phyloP scores from a whole-genome alignment of 2,113 vertebrate species.

The Calidris pugnax region DNA sequence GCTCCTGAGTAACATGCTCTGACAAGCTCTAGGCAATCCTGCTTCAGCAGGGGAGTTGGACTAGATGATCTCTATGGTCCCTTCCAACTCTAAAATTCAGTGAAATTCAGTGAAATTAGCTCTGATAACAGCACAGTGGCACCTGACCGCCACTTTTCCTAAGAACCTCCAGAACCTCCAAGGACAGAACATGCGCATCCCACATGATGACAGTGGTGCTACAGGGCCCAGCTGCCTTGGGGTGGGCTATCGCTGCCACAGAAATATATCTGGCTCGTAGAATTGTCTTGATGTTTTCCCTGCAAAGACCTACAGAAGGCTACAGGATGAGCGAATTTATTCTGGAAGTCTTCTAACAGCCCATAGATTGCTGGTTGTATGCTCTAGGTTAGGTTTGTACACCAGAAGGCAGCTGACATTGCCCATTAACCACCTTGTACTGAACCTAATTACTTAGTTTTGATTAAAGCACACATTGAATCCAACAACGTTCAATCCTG shows the following conservation, averaged over 20 bases:
- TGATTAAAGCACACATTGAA: conserved; percentile 1
- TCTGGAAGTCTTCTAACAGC: not conserved
- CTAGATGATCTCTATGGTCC: no score
- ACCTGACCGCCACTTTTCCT: not conserved
- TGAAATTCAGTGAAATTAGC: no score
- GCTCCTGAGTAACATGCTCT: no score
- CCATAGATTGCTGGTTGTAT: not conserved
- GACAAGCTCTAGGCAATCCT: no score
- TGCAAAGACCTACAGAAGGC: not conserved
- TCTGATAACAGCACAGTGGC: not conserved
- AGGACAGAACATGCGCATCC: not conserved
- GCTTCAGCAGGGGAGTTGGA: no score
- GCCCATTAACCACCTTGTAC: conserved; percentile 13
- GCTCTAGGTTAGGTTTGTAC: not conserved
- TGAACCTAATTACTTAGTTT: conserved; percentile 31
- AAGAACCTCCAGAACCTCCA: not conserved
- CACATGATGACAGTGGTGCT: not conserved
- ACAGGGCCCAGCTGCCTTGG: not conserved
- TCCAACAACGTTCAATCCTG: not conserved
- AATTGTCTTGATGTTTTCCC: not conserved
- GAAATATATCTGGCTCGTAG: not conserved
- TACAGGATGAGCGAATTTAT: not conserved
- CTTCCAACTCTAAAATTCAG: no score
- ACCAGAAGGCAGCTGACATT: not conserved
- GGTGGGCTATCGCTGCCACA: not conserved